A percentile compares a stretch with the other conserved stretches of the same genome.
Conservation (phyloP, 2,888 invertebrate species). For the Gortyna flavago region DNA sequence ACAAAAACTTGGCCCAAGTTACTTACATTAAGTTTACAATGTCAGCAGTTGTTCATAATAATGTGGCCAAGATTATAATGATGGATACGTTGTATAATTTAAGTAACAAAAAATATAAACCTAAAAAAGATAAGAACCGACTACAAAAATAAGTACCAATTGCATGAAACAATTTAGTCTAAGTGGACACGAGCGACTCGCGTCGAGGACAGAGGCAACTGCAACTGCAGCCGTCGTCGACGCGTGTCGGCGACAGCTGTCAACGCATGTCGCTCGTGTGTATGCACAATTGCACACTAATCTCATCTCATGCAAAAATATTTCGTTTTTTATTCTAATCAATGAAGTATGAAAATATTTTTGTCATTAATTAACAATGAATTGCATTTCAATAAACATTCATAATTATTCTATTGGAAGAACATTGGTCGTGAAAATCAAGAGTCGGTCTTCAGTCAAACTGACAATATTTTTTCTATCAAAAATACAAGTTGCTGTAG, state of each 20-base stretch:
- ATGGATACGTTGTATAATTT: constrained; percentile 14
- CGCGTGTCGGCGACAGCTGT: not conserved
- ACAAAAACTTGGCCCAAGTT: constrained; percentile 33
- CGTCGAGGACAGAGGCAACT: not conserved
- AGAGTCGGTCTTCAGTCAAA: not conserved
- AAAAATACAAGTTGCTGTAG: constrained; percentile 9
- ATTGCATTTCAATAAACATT: constrained; percentile 1
- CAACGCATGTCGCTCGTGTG: not conserved
- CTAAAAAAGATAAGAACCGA: constrained; percentile 1
- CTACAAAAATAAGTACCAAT: not conserved
- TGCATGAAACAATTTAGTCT: not conserved
- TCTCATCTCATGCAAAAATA: not conserved
- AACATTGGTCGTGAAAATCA: not conserved
- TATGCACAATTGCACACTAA: not conserved
- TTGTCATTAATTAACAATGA: constrained; percentile 5
- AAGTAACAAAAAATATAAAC: not conserved
- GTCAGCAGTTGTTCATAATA: constrained; percentile 1
- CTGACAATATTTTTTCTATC: not conserved
- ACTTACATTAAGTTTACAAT: constrained; percentile 30
- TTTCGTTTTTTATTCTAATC: not conserved
- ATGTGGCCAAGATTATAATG: constrained; percentile 15
- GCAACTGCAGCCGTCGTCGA: too few species aligned
- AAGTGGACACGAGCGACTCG: not conserved
- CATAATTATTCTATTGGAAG: constrained; percentile 14
- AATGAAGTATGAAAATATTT: not conserved